Evolutionary conservation across 2,797 vertebrate genomes (phyloP).

Genomic region (Hafferia zeledoni): DNA sequence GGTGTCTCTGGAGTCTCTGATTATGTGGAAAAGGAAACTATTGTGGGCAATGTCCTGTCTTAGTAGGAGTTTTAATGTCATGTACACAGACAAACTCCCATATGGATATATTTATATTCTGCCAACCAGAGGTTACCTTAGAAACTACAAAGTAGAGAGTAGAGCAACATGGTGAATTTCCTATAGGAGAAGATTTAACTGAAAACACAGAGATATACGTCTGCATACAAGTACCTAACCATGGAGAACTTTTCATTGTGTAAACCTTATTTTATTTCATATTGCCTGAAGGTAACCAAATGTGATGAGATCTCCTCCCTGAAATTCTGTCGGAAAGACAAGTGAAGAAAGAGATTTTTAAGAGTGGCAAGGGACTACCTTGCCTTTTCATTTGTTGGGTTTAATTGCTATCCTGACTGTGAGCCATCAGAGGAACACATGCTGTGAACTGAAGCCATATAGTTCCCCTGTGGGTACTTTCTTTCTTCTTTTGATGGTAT

Average conservation of each 20-base stretch:
- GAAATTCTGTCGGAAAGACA: neutral
- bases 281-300: neutral
- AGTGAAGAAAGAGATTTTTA: neutral
- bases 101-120: neutral
- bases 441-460: neutral
- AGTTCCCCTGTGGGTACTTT: neutral
- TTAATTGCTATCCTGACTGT: conserved; percentile 30
- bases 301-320: neutral
- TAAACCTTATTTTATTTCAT: neutral
- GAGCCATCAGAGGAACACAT: neutral
- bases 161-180: neutral
- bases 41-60: neutral
- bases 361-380: neutral
- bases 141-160: neutral
- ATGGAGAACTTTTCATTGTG: neutral
- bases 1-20: neutral
- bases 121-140: neutral
- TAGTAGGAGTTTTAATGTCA: neutral
- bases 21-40: neutral
- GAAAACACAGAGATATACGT: neutral
- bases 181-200: neutral
- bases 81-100: neutral
- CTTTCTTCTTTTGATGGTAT: neutral
- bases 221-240: neutral
- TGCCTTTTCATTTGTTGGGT: neutral